Percentiles rank a stretch among this genome's conserved stretches.
Conservation (phyloP, 1,140 invertebrate species). For the Caerostris extrusa region DNA sequence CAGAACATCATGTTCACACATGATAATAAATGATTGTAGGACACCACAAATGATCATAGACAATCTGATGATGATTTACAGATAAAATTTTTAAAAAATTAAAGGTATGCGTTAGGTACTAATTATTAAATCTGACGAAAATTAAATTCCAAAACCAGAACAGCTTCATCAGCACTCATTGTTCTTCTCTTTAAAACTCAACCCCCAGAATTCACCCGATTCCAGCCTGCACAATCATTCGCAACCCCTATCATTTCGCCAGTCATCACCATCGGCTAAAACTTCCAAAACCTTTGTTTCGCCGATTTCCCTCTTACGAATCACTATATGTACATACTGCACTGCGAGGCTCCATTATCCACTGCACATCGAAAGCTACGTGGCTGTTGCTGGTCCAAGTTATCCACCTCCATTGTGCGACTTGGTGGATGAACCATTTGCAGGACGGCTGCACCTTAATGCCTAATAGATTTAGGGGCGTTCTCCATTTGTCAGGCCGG, state of each 20-base stretch:
- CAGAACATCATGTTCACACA: too few species aligned
- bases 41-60: too few species aligned
- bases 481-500: constrained; percentile 68
- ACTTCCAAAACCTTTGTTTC: not conserved
- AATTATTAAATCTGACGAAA: too few species aligned
- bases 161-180: not conserved
- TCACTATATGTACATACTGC: not conserved
- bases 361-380: not conserved
- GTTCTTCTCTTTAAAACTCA: not conserved
- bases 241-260: not conserved
- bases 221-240: not conserved
- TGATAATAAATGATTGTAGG: too few species aligned
- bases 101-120: too few species aligned
- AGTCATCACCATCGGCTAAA: not conserved
- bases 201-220: not conserved
- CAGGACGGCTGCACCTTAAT: constrained; percentile 61
- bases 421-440: constrained; percentile 35
- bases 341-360: not conserved
- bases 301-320: not conserved
- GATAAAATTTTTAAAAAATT: too few species aligned
- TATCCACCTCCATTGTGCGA: not conserved
- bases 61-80: too few species aligned
- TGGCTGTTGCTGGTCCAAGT: not conserved
- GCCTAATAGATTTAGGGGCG: constrained; percentile 75
- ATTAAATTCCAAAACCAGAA: too few species aligned